A percentile compares a stretch with the other conserved stretches of the same genome.
phyloP scores from a whole-genome alignment of 37 sponge, comb jelly and placozoan species.

The Eunapius fragilis region DNA sequence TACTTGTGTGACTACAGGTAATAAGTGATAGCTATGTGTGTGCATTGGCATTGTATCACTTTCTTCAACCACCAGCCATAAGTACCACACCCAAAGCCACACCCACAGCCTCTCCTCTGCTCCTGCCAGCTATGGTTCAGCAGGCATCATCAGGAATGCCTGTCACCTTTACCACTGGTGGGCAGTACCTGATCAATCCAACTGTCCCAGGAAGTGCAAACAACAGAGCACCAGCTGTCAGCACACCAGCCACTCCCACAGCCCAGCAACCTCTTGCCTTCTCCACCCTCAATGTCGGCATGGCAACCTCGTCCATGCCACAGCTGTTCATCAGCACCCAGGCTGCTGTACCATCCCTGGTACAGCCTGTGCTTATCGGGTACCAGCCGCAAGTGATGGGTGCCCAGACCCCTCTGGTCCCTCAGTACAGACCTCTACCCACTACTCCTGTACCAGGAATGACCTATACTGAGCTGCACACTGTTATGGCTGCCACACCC shows the following conservation, averaged over 20 bases:
- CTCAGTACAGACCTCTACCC: background rate
- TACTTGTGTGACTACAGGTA: background rate
- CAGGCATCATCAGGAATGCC: background rate
- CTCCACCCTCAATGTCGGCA: slow-evolving; percentile 10
- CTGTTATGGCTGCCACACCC: background rate
- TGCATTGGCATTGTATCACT: too few relatives aligned
- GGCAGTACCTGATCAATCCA: background rate
- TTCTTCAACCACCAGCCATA: background rate
- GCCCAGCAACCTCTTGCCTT: slow-evolving; percentile 2
- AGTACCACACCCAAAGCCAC: background rate
- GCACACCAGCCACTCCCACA: background rate
- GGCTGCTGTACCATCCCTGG: background rate
- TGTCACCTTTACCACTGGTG: background rate
- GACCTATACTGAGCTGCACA: background rate
- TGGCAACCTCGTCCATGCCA: background rate
- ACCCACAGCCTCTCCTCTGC: too few relatives aligned
- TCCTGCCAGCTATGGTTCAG: background rate
- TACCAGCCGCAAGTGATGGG: background rate
- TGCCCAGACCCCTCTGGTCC: background rate
- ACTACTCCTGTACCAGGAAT: background rate
- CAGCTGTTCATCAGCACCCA: background rate
- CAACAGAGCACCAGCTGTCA: background rate
- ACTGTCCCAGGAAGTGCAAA: background rate
- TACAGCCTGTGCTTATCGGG: background rate
- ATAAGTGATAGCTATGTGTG: background rate